Evolutionary conservation across 2,113 vertebrate species (phyloP).

Genomic region (Apistogramma diplotaenia): DNA sequence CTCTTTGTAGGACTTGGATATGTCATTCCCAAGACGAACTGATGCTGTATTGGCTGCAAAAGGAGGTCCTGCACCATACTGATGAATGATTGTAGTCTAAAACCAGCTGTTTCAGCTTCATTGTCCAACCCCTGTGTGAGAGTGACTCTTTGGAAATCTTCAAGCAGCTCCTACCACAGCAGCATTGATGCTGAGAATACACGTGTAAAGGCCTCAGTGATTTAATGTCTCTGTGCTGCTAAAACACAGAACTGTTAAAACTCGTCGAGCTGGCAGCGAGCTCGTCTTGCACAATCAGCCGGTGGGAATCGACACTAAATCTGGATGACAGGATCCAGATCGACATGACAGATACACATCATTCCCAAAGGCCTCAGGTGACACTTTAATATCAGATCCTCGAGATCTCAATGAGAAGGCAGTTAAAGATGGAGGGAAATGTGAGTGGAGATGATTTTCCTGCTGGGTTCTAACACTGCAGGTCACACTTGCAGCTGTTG

Average conservation of each 20-base stretch:
- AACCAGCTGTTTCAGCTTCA: too few relatives aligned
- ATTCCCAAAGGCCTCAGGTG: background rate
- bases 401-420: background rate
- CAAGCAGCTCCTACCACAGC: background rate
- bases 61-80: too few relatives aligned
- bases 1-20: too few relatives aligned
- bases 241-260: conserved; percentile 15
- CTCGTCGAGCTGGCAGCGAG: background rate
- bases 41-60: too few relatives aligned
- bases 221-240: background rate
- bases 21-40: too few relatives aligned
- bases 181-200: background rate
- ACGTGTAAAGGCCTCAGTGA: background rate
- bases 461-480: background rate
- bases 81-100: too few relatives aligned
- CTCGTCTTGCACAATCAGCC: conserved; percentile 10
- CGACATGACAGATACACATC: background rate
- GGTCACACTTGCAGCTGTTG: background rate
- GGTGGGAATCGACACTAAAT: background rate
- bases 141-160: background rate
- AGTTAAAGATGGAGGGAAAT: background rate
- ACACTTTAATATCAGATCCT: background rate
- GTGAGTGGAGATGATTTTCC: background rate
- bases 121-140: too few relatives aligned
- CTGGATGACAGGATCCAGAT: background rate